Percentiles rank a stretch among this genome's conserved stretches.
phyloP scores from a whole-genome alignment of 2,888 invertebrate genomes.

The Cantharis lateralis region DNA sequence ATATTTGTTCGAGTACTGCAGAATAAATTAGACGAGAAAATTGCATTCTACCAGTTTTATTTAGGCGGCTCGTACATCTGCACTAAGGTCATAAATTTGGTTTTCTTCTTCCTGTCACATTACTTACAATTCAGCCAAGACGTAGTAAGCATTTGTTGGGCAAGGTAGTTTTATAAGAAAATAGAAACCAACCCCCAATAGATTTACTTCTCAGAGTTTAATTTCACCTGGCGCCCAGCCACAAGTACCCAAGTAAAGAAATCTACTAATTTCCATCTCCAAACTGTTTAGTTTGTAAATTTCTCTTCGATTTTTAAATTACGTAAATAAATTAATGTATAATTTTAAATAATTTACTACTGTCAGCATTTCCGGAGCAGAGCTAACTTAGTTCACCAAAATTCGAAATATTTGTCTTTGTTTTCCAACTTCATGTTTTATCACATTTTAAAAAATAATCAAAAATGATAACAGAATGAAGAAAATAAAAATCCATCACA shows the following conservation, averaged over 20 bases:
- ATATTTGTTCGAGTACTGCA: neutral
- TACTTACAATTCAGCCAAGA: neutral
- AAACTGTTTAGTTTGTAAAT: too few species aligned
- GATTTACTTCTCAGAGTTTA: too few species aligned
- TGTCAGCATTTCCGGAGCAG: too few species aligned
- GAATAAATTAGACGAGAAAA: neutral
- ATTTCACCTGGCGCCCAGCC: too few species aligned
- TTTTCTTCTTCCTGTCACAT: neutral
- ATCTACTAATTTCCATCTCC: too few species aligned
- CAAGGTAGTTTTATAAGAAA: too few species aligned
- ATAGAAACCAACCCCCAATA: too few species aligned
- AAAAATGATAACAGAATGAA: neutral
- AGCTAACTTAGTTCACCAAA: neutral
- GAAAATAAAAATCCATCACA: neutral
- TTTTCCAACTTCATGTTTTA: neutral
- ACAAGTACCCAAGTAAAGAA: too few species aligned
- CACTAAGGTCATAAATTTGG: neutral
- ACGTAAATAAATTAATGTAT: too few species aligned
- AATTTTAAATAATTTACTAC: too few species aligned
- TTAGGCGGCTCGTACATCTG: neutral
- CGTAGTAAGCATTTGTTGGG: neutral
- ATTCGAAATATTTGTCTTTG: neutral
- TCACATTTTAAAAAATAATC: neutral
- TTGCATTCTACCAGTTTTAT: neutral
- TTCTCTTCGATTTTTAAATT: too few species aligned